Conservation (phyloP, 2,113 vertebrate genomes). For the Odontesthes bonariensis region DNA sequence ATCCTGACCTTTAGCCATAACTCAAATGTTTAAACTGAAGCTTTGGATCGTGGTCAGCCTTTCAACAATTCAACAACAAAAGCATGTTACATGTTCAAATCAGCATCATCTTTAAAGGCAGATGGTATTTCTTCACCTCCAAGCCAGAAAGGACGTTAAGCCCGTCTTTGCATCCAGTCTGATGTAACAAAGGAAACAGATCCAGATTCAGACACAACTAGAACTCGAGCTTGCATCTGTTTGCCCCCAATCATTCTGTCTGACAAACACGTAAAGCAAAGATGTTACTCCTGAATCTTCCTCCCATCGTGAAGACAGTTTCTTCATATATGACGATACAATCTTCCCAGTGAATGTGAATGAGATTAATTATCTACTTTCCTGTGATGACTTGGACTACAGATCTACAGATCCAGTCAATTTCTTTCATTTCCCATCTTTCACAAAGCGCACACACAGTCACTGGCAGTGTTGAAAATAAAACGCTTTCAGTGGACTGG, state of each 20-base stretch:
- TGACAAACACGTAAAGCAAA: constrained; percentile 32
- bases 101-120: not conserved
- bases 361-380: constrained; percentile 66
- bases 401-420: constrained; percentile 61
- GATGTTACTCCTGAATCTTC: constrained; percentile 34
- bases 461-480: constrained; percentile 38
- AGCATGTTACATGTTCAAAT: not conserved
- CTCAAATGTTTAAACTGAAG: constrained; percentile 25
- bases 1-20: constrained; percentile 44
- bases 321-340: constrained; percentile 55
- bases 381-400: constrained; percentile 62
- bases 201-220: constrained; percentile 22
- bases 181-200: not conserved
- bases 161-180: not conserved
- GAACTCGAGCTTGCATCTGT: constrained; percentile 15
- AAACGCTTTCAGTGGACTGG: constrained; percentile 41
- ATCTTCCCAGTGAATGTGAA: constrained; percentile 54
- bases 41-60: not conserved
- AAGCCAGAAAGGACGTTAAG: not conserved
- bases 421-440: constrained; percentile 68
- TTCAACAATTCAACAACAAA: not conserved
- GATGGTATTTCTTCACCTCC: not conserved
- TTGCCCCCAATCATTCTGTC: constrained; percentile 50
- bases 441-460: constrained; percentile 44
- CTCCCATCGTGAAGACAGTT: constrained; percentile 32